These are phyloP conservation scores for Ctenodactylus gundi DNA, from an alignment of 2,113 vertebrate species.

Conservation along the genomic window DNA sequence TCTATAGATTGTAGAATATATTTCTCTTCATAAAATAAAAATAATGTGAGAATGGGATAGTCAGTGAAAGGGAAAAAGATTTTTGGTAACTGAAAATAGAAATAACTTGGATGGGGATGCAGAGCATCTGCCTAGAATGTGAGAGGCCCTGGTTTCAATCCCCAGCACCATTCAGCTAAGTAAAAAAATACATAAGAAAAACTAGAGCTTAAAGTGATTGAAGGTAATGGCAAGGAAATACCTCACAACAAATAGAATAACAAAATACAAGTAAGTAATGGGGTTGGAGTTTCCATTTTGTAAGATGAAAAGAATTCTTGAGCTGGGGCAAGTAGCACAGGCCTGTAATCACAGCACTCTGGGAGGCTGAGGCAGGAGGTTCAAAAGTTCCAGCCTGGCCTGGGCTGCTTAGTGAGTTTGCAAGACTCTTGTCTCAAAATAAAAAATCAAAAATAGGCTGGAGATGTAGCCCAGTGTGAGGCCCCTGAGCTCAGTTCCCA, in stretches of 20 bases:
- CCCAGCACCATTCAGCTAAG: too few relatives aligned
- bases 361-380: too few relatives aligned
- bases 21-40: background rate
- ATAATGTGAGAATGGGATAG: background rate
- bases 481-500: too few relatives aligned
- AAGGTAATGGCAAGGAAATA: slow-evolving; percentile 1
- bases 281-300: background rate
- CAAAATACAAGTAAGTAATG: background rate
- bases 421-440: too few relatives aligned
- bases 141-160: background rate
- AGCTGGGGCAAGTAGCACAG: too few relatives aligned
- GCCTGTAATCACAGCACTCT: too few relatives aligned
- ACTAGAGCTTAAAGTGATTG: background rate
- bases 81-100: background rate
- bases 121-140: background rate
- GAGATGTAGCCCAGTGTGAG: too few relatives aligned
- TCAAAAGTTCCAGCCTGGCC: too few relatives aligned
- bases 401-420: too few relatives aligned
- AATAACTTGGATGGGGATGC: background rate
- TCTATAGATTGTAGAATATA: background rate
- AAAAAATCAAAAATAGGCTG: too few relatives aligned
- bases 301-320: too few relatives aligned
- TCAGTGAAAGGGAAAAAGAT: background rate
- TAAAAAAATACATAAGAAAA: too few relatives aligned
- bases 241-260: background rate